Conservation (phyloP, 2,888 invertebrate genomes). For the Troilus luridus region DNA sequence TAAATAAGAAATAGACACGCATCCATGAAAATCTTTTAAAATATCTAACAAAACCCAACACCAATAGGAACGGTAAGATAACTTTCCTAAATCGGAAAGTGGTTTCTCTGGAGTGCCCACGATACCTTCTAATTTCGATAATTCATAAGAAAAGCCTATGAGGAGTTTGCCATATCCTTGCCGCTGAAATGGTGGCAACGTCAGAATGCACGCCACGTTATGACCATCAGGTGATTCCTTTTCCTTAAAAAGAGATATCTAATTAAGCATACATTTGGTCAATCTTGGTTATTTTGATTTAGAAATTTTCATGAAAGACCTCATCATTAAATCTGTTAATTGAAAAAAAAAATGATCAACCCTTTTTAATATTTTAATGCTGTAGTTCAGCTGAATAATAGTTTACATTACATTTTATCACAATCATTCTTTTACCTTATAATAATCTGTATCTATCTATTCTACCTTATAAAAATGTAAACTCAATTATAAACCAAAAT, state of each 20-base stretch:
- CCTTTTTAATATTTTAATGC: no score
- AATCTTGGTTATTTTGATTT: no score
- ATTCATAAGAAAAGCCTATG: constrained; percentile 96
- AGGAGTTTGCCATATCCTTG: constrained; percentile 97
- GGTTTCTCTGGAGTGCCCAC: constrained; percentile 99
- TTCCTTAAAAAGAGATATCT: constrained; percentile 74
- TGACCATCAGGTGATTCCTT: constrained; percentile 96
- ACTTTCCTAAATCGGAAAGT: constrained; percentile 93
- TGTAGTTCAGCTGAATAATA: no score
- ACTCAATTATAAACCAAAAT: no score
- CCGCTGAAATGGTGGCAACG: constrained; percentile 95
- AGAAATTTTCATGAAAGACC: no score
- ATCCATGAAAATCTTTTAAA: constrained; percentile 83
- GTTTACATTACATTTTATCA: no score
- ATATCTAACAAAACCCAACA: constrained; percentile 94
- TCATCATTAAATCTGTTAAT: no score
- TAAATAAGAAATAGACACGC: constrained; percentile 42
- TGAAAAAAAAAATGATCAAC: no score
- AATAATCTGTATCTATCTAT: no score
- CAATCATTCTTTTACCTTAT: no score
- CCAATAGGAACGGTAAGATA: constrained; percentile 98
- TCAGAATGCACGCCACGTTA: constrained; percentile 96
- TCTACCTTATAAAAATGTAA: no score
- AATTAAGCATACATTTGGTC: background rate
- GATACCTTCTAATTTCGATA: constrained; percentile 91